Conservation (phyloP, 2,113 vertebrate species). For the Ovibos moschatus region DNA sequence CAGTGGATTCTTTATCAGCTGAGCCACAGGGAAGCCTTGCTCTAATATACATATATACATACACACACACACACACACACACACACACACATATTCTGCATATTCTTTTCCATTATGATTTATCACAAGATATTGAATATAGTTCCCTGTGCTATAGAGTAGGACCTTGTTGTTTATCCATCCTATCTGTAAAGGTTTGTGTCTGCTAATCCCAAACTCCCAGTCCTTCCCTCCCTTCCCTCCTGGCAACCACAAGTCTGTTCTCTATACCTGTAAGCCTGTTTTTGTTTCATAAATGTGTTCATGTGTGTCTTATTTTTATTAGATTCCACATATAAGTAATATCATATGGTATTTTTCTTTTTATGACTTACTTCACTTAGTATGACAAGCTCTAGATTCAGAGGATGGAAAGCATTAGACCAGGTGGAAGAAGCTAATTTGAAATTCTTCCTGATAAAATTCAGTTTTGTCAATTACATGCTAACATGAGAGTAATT, state of each 20-base stretch:
- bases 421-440: not conserved
- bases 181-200: not conserved
- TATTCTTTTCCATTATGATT: not conserved
- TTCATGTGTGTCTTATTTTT: not conserved
- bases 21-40: too few species aligned
- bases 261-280: not conserved
- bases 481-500: not conserved
- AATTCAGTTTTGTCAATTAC: not conserved
- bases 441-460: not conserved
- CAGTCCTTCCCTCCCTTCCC: not conserved
- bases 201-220: not conserved
- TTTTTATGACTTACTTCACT: not conserved
- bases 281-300: not conserved
- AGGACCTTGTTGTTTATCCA: not conserved
- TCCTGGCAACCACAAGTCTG: not conserved
- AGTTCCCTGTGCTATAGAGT: not conserved
- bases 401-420: not conserved
- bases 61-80: rapidly evolving
- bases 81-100: not conserved
- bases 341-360: not conserved
- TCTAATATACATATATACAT: rapidly evolving
- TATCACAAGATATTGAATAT: not conserved
- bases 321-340: not conserved
- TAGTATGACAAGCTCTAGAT: not conserved
- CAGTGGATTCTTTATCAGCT: too few species aligned